These are phyloP conservation scores for Tamias sibiricus DNA, from an alignment of 2,113 vertebrate species.

Conservation along the genomic window DNA sequence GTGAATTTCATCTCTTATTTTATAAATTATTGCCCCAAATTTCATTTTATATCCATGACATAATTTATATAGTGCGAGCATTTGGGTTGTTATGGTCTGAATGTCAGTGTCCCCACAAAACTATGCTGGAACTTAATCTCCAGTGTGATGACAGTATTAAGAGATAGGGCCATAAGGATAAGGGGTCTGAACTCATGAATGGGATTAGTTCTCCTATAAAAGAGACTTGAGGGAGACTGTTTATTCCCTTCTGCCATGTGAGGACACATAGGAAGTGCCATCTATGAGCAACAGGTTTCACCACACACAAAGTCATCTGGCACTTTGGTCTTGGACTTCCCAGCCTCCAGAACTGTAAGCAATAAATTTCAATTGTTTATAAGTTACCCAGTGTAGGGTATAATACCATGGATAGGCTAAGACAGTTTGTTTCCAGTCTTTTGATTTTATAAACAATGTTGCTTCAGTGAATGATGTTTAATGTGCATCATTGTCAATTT, in stretches of 20 bases:
- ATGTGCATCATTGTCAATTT: neutral
- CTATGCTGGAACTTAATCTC: neutral
- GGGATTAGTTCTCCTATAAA: neutral
- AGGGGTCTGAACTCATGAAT: neutral
- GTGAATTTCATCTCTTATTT: too few species aligned
- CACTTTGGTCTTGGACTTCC: neutral
- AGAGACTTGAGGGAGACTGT: neutral
- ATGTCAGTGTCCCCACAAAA: neutral
- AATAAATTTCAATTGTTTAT: neutral
- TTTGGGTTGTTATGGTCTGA: neutral
- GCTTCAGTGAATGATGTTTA: neutral
- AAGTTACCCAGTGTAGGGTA: neutral
- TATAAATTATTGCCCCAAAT: neutral
- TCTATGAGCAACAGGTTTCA: neutral
- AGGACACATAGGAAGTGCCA: neutral
- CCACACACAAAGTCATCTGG: neutral
- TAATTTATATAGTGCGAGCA: neutral
- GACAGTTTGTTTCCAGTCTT: slow-evolving; percentile 13
- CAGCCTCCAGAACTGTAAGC: neutral
- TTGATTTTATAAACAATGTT: neutral
- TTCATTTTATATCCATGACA: neutral
- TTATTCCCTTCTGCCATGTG: neutral
- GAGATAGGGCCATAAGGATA: neutral
- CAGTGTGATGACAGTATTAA: neutral
- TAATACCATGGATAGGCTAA: neutral